Evolutionary conservation across 2,797 vertebrate species (phyloP), one percentile per base, ranked within the genome.

Genomic region (Fratercula arctica): DNA sequence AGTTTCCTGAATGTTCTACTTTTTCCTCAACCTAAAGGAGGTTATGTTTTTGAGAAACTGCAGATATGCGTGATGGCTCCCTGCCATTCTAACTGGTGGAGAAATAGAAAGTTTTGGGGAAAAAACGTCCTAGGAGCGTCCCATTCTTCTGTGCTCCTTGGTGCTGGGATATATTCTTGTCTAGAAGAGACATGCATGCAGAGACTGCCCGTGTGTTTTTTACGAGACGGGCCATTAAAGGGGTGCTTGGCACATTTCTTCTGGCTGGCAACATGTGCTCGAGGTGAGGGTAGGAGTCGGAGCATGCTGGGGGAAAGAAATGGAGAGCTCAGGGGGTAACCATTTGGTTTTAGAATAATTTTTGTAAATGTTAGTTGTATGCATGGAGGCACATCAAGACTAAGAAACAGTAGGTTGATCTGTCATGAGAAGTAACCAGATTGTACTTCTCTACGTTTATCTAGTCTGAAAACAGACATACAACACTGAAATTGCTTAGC

Each of bases 31-130:
- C 11, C 11, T 66, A 16, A 73, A 63, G 6, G n/a, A 67, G 19
- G 28, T 67, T 56, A 31, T 4, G 6, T 33, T 57, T 79, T 85
- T 80, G 29, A 45, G 17, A 50, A 90, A 80, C 60, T 29, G 24
- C 2, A 46, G 43, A 26, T 57, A 53, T 8, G 3, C 4, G 0
- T 14, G 17, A 10, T 13, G 10, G 9, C 5, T 82, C 25, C 5
- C 1, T 61, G n/a, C 77, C 26, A 23, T 78, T 89, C 33, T 33
- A 51, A 74, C 11, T 39, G 6, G 14, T 46, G 10, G 33, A 51
- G 17, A 79, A 13, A 9, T 33, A 63, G 46, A 48, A 23, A 48
- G 46, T 50, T 70, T 3, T 1, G 11, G 11, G 18, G 24, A 23
- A 72, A 72, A 35, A 46, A 21, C 69, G 13, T 35, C 35, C 3